Percentiles rank a stretch among this genome's conserved stretches.
Conservation (phyloP, 1,140 invertebrate species). For the Leptinotarsa undecemlineata region DNA sequence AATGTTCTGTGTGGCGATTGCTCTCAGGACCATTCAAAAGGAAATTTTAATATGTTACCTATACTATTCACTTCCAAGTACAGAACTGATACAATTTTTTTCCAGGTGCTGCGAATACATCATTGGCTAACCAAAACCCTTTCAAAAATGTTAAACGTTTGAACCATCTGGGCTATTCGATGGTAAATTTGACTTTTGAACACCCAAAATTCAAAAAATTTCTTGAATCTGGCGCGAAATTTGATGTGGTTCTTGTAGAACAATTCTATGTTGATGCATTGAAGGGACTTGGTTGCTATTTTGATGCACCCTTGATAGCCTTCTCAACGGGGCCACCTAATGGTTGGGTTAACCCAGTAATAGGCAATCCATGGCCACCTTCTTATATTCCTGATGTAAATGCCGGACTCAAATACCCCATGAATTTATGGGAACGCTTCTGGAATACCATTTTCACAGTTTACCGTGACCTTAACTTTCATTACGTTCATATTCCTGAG, state of each 20-base stretch:
- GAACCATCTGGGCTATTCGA: neutral
- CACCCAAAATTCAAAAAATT: slow-evolving; percentile 35
- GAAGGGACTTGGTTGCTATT: slow-evolving; percentile 52
- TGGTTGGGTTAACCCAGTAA: slow-evolving; percentile 42
- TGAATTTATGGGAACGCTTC: slow-evolving; percentile 57
- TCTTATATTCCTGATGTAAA: slow-evolving; percentile 54
- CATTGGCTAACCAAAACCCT: neutral
- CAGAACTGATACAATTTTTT: neutral
- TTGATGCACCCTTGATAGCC: slow-evolving; percentile 54
- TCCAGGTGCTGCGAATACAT: neutral
- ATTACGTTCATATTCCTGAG: slow-evolving; percentile 36
- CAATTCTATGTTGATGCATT: slow-evolving; percentile 57
- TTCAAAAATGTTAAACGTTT: neutral
- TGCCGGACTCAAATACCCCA: slow-evolving; percentile 46
- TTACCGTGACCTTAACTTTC: neutral
- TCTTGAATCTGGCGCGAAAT: slow-evolving; percentile 50
- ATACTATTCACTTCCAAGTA: neutral
- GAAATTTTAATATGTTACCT: no score
- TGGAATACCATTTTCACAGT: slow-evolving; percentile 34
- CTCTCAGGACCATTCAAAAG: no score
- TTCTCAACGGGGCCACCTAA: slow-evolving; percentile 52
- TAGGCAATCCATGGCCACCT: slow-evolving; percentile 52
- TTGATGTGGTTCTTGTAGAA: slow-evolving; percentile 57
- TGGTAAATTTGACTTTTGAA: slow-evolving; percentile 24
- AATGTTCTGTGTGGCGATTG: no score